These are phyloP conservation scores for Heteromurus nitidus DNA, from an alignment of 2,888 invertebrate species.

Conservation along the genomic window DNA sequence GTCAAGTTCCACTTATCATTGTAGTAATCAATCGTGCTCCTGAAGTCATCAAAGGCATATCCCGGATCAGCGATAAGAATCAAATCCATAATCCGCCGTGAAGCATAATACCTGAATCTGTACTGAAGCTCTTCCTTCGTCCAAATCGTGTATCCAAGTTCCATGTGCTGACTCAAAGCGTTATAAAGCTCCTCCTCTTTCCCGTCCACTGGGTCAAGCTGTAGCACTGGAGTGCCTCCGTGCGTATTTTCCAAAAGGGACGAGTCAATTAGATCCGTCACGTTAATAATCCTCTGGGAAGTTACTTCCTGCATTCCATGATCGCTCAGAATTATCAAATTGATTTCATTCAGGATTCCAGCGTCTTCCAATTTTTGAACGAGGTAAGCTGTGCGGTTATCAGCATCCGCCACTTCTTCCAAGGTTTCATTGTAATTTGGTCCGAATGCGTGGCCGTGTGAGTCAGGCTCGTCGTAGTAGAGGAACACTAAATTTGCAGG, in stretches of 20 bases:
- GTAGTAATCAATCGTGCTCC: slow-evolving; percentile 76
- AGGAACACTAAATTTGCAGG: slow-evolving; percentile 83
- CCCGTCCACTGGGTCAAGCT: slow-evolving; percentile 80
- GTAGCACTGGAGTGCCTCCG: slow-evolving; percentile 79
- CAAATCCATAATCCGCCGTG: slow-evolving; percentile 80
- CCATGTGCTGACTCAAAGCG: slow-evolving; percentile 76
- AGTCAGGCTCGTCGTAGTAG: slow-evolving; percentile 85
- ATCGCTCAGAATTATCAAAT: slow-evolving; percentile 83
- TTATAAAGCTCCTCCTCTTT: slow-evolving; percentile 77
- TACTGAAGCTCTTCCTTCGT: slow-evolving; percentile 79
- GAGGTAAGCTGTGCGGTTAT: slow-evolving; percentile 78
- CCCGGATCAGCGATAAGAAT: slow-evolving; percentile 80
- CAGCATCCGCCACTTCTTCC: slow-evolving; percentile 67
- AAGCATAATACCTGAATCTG: slow-evolving; percentile 81
- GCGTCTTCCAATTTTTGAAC: slow-evolving; percentile 78
- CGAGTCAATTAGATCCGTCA: slow-evolving; percentile 77
- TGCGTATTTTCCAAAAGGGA: slow-evolving; percentile 78
- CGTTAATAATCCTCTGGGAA: slow-evolving; percentile 78
- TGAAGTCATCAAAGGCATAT: slow-evolving; percentile 80
- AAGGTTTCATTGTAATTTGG: slow-evolving; percentile 77
- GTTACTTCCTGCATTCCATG: slow-evolving; percentile 83
- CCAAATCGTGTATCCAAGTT: slow-evolving; percentile 79
- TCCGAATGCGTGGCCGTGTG: slow-evolving; percentile 80
- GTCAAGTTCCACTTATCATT: slow-evolving; percentile 40
- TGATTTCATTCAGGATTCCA: slow-evolving; percentile 78